Evolutionary conservation across 1,140 invertebrate species (phyloP), one percentile per base, ranked within the genome.

Genomic region (Drosophila bifasciata): DNA sequence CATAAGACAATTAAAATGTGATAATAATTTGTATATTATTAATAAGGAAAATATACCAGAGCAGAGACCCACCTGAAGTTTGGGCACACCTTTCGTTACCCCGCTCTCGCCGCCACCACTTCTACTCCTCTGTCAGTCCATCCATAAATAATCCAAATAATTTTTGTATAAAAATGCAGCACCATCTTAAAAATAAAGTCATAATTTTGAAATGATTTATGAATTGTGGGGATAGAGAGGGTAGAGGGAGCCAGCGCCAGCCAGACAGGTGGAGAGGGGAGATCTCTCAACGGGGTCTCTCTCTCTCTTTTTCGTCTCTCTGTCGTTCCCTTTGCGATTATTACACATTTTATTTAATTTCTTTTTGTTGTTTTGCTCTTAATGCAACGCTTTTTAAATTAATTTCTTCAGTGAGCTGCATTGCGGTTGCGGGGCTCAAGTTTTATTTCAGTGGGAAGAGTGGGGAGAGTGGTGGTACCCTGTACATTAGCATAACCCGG

Each of bases 131-230:
- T 25, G 17, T 9, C 39, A 39, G 41, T 21, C 25, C n/a, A 60
- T 56, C 60, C 69, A 76, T 76, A 73, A 73, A 73, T 76, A 76
- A 76, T 73, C 57, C 52, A 51, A 86, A 85, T 85, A 85, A 85
- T 80, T 73, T 85, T 68, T 84, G 53, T 80, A 86, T 85, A 80
- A 86, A 84, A 85, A 85, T 86, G 80, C 64, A 75, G 63, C 68
- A 43, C 19, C 11, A 40, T 36, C 19, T 72, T 50, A 51, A 74
- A 89, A 89, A 89, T 89, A 89, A 89, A 89, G 79, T 89, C 84
- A 89, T 89, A 89, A 89, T 89, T 89, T 76, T 46, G 50, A 70
- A 79, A 89, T 89, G 84, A 89, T 89, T 89, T 89, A 89, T 89
- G 84, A 84, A 84, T 77, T 89, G 64, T 64, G 58, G n/a, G n/a